A percentile compares a stretch with the other conserved stretches of the same genome.
Conservation (phyloP, 2,888 invertebrate species). For the Eilema depressum region DNA sequence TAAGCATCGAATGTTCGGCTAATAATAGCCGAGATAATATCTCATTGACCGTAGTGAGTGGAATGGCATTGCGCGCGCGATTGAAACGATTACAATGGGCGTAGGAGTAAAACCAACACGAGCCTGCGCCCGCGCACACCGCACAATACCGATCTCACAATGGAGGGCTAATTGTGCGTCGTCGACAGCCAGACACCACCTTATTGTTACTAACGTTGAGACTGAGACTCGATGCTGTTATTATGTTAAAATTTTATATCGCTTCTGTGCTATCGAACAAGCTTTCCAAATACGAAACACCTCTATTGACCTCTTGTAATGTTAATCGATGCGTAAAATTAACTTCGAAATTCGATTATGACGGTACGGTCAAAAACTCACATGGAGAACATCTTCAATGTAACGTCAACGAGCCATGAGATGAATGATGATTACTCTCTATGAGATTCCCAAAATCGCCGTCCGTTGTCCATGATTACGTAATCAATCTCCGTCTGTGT, state of each 20-base stretch:
- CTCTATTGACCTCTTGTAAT: constrained; percentile 46
- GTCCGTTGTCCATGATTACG: constrained; percentile 81
- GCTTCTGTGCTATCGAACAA: constrained; percentile 51
- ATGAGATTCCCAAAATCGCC: constrained; percentile 80
- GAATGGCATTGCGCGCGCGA: constrained; percentile 72
- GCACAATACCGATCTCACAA: constrained; percentile 73
- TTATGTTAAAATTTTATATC: constrained; percentile 49
- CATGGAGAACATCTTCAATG: constrained; percentile 64
- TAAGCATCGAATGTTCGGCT: constrained; percentile 70
- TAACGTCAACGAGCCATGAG: constrained; percentile 80
- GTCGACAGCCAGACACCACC: constrained; percentile 78
- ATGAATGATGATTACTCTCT: constrained; percentile 83
- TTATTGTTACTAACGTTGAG: constrained; percentile 65
- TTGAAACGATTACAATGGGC: constrained; percentile 77
- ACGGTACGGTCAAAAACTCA: constrained; percentile 58
- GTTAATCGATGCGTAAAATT: constrained; percentile 66
- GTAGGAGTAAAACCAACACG: constrained; percentile 83
- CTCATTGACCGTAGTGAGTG: constrained; percentile 71
- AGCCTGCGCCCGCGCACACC: constrained; percentile 74
- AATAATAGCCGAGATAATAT: constrained; percentile 79
- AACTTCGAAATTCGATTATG: constrained; percentile 63
- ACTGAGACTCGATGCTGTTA: constrained; percentile 58
- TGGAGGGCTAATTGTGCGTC: constrained; percentile 83
- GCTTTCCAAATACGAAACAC: constrained; percentile 48
- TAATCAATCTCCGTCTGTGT: constrained; percentile 83